These are phyloP conservation scores for Neoascia interrupta DNA, from an alignment of 2,888 invertebrate species.

Conservation along the genomic window DNA sequence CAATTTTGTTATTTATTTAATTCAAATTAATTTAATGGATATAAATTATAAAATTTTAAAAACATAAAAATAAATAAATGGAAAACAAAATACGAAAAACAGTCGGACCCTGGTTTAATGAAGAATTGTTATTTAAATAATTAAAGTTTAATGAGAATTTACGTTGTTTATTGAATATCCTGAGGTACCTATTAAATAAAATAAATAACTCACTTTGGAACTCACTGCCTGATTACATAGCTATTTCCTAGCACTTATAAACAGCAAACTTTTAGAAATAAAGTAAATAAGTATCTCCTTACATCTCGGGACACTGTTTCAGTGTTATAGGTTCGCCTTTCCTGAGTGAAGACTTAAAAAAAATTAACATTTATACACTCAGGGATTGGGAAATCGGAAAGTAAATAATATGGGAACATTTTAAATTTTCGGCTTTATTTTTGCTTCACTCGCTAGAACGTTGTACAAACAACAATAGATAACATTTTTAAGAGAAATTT, in stretches of 20 bases:
- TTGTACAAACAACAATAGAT: conserved; percentile 3
- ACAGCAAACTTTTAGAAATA: too few species aligned
- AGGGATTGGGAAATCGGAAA: conserved; percentile 3
- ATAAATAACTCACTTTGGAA: too few species aligned
- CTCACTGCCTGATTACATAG: too few species aligned
- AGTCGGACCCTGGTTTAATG: background rate
- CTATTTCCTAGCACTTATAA: too few species aligned
- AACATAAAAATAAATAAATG: background rate
- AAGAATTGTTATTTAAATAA: background rate
- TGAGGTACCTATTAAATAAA: too few species aligned
- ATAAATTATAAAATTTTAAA: background rate
- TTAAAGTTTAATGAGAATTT: background rate
- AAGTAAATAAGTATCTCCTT: too few species aligned
- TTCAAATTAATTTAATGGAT: background rate
- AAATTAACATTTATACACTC: background rate
- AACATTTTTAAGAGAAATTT: too few species aligned
- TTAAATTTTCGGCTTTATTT: conserved; percentile 16
- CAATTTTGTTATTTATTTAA: too few species aligned
- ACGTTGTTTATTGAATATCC: conserved; percentile 1
- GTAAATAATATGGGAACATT: conserved; percentile 6
- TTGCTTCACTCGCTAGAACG: conserved; percentile 12
- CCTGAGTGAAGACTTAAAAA: too few species aligned
- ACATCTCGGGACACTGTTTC: too few species aligned
- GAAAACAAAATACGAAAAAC: background rate
- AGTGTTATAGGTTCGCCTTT: too few species aligned